These are phyloP conservation scores for Agriopis leucophaearia DNA, from an alignment of 2,888 invertebrate genomes.

Conservation along the genomic window DNA sequence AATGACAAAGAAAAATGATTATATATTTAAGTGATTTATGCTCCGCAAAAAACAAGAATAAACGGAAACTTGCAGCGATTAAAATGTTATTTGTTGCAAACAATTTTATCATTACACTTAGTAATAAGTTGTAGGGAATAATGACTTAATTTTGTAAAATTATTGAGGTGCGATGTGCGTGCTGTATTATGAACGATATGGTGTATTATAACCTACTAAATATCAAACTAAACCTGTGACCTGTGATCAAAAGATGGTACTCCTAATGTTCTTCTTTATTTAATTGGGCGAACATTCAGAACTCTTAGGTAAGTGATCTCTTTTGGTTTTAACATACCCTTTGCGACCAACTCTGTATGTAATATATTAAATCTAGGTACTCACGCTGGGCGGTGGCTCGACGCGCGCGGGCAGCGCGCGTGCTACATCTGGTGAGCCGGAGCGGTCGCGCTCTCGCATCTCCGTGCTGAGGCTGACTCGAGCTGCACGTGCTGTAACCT, in stretches of 20 bases:
- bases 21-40: slow-evolving; percentile 6
- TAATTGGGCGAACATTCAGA: too few relatives aligned
- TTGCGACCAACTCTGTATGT: too few relatives aligned
- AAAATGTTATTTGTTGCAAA: not conserved
- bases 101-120: not conserved
- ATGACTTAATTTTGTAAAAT: not conserved
- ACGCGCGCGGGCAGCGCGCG: slow-evolving; percentile 75
- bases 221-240: too few relatives aligned
- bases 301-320: too few relatives aligned
- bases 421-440: slow-evolving; percentile 72
- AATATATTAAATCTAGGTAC: not conserved
- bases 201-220: too few relatives aligned
- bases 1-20: slow-evolving; percentile 4
- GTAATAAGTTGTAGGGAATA: not conserved
- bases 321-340: too few relatives aligned
- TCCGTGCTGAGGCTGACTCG: slow-evolving; percentile 70
- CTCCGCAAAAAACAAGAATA: not conserved
- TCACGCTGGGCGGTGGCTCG: slow-evolving; percentile 61
- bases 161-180: not conserved
- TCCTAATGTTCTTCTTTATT: too few relatives aligned
- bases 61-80: not conserved
- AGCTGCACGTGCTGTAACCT: slow-evolving; percentile 71
- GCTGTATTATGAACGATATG: not conserved
- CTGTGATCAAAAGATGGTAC: too few relatives aligned
- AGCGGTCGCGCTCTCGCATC: slow-evolving; percentile 79